These are phyloP conservation scores for Cantharis rustica DNA, from an alignment of 2,888 invertebrate species.

Conservation along the genomic window DNA sequence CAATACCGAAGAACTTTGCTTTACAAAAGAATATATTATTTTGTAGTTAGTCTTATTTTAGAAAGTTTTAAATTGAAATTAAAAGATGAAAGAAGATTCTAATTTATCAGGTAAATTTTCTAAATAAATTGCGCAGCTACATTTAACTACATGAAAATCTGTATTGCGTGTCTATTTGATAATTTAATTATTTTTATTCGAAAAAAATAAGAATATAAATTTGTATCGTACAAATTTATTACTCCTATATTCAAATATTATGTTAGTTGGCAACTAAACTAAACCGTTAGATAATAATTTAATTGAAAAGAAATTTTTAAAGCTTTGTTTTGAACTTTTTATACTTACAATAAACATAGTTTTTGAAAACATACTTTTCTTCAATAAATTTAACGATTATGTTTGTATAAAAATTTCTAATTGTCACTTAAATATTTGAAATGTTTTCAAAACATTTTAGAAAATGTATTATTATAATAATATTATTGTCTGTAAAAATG, in stretches of 20 bases:
- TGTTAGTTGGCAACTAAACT: neutral
- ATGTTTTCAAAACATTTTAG: neutral
- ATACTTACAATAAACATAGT: neutral
- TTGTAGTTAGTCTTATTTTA: neutral
- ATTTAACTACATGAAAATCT: no score
- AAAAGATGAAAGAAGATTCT: no score
- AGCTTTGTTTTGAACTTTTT: neutral
- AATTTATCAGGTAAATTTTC: neutral
- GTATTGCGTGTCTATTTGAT: no score
- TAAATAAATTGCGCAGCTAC: neutral
- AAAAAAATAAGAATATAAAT: neutral
- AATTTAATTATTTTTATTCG: neutral
- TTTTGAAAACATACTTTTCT: neutral
- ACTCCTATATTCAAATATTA: neutral
- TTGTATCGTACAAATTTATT: neutral
- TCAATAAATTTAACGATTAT: neutral
- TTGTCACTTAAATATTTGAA: neutral
- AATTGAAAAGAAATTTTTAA: neutral
- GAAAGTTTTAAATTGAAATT: neutral
- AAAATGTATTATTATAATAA: neutral
- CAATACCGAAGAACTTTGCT: neutral
- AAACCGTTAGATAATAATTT: neutral
- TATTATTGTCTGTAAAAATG: neutral
- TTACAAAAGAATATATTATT: neutral
- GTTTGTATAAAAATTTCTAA: neutral